Evolutionary conservation across 2,888 invertebrate genomes (phyloP), one percentile per base, ranked within the genome.

Genomic region (Mesorhabditis sp.): DNA sequence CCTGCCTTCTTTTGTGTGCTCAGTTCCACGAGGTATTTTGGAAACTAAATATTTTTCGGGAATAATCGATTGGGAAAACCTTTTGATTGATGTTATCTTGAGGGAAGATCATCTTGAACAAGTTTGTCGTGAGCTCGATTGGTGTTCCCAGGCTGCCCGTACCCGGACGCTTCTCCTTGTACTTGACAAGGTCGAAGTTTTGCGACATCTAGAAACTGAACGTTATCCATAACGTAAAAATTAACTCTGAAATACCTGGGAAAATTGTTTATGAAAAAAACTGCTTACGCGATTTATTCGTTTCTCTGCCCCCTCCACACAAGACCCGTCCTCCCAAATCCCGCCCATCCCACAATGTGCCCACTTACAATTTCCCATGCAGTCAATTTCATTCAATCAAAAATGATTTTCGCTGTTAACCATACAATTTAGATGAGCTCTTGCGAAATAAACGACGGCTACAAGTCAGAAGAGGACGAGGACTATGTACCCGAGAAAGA

Each of bases 401-500:
- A 28, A 28, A 28, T 28, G 28, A 28, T 28, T 28, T 28, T 28
- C 28, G 28, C 28, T 28, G 28, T 28, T 28, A 28, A 28, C 28
- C 28, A 28, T 28, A 28, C 28, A 28, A 28, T 28, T 28, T 28
- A 28, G 28, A 28, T 28, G 28, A 28, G 28, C 28, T 28, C 28
- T 28, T 28, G 28, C 28, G 28, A 28, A 28, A 28, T 28, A 28
- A 28, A 28, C 28, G 28, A 50, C n/a, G 58, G n/a, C 7, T 50
- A 50, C 58, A n/a, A 13, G 7, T 50, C 58, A 10, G 58, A 50
- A 50, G 58, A 50, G 10, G 58, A 50, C n/a, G 58, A 50, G 58
- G 58, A 50, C 58, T 50, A 50, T 50, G n/a, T 50, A 13, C 58
- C 58, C 58, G 58, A 50, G 58, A 50, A 50, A 50, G 58, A n/a